Evolutionary conservation across 1,140 invertebrate genomes (phyloP).

Genomic region (Formica selysi): DNA sequence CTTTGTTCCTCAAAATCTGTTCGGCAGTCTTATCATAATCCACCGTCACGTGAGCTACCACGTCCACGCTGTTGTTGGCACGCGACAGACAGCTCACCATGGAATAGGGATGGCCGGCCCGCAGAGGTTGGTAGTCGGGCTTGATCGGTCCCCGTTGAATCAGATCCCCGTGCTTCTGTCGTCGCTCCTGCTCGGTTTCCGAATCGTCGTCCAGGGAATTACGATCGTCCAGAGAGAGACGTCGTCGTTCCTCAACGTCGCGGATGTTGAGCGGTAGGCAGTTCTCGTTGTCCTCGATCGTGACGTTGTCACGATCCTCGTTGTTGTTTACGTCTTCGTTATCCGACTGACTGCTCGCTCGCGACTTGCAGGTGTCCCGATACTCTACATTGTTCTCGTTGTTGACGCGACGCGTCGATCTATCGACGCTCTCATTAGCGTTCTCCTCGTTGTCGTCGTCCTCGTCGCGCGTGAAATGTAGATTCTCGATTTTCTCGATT

Average conservation of each 20-base stretch:
- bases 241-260: neutral
- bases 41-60: neutral
- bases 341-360: neutral
- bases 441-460: neutral
- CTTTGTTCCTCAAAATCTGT: constrained; percentile 72
- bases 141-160: constrained; percentile 75
- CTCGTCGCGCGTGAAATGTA: constrained; percentile 45
- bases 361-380: neutral
- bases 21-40: constrained; percentile 74
- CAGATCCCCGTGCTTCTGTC: constrained; percentile 31
- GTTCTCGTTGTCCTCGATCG: neutral
- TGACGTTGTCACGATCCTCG: neutral
- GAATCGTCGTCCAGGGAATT: constrained; percentile 13
- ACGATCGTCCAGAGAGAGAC: neutral
- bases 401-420: neutral
- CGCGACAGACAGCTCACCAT: constrained; percentile 29
- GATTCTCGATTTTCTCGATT: constrained; percentile 68
- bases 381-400: constrained; percentile 11
- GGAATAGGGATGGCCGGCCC: constrained; percentile 68
- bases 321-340: constrained; percentile 50
- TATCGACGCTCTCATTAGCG: neutral
- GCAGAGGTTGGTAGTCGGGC: constrained; percentile 53
- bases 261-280: constrained; percentile 25
- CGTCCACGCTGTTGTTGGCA: neutral
- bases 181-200: neutral